phyloP scores from a whole-genome alignment of 35 echinoderm and acorn worm species.

The Apostichopus parvimensis region DNA sequence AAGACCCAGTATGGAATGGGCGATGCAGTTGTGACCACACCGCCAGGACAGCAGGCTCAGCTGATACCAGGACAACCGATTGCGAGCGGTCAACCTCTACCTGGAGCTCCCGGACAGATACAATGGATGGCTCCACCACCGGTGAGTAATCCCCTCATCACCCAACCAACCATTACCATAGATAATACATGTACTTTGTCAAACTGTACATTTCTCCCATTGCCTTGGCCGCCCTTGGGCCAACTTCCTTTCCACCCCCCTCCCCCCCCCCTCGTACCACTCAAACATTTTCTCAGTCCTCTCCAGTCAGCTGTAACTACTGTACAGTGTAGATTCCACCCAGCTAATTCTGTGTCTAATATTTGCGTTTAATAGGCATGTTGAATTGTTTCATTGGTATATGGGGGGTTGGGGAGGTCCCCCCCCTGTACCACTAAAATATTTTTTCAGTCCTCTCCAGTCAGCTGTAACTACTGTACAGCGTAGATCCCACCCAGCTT shows the following conservation, averaged over 20 bases:
- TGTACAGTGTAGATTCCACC: too few relatives aligned
- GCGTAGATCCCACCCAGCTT: too few relatives aligned
- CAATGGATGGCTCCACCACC: neutral
- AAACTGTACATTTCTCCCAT: too few relatives aligned
- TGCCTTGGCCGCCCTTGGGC: too few relatives aligned
- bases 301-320: neutral
- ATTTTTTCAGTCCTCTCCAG: neutral
- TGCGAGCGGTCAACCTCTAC: too few relatives aligned
- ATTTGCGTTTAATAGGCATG: too few relatives aligned
- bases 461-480: too few relatives aligned
- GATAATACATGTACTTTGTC: neutral
- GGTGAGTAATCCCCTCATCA: neutral
- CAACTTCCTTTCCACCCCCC: neutral
- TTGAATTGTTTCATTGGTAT: too few relatives aligned
- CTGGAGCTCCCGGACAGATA: neutral
- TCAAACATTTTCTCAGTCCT: neutral
- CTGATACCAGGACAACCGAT: neutral
- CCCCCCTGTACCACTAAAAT: neutral
- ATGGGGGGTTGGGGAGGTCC: too few relatives aligned
- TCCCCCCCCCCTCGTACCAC: neutral
- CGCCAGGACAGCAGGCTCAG: neutral
- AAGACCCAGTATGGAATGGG: slow-evolving; percentile 8
- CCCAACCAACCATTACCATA: neutral
- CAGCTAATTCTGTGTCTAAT: too few relatives aligned
- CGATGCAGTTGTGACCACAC: neutral